These are phyloP conservation scores for Fregata magnificens DNA, from an alignment of 2,113 vertebrate genomes.

Conservation along the genomic window DNA sequence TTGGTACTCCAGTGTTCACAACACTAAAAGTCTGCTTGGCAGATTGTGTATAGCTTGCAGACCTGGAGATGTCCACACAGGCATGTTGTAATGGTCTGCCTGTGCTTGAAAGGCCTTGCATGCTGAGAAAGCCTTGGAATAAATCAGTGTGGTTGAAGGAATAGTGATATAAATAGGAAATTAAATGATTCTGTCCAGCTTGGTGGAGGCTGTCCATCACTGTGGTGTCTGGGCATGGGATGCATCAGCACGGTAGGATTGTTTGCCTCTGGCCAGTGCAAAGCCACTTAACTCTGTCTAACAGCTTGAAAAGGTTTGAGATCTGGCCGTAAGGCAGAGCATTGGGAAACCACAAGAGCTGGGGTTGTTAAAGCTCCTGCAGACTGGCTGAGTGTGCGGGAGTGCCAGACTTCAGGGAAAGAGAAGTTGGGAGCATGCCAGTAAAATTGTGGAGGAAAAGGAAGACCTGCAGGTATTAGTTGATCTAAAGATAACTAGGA, in stretches of 20 bases:
- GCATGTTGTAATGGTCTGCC: background rate
- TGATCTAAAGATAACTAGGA: background rate
- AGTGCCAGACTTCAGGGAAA: background rate
- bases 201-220: background rate
- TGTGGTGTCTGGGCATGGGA: background rate
- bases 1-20: background rate
- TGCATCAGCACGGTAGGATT: background rate
- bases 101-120: background rate
- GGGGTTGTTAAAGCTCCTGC: background rate
- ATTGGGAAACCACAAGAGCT: background rate
- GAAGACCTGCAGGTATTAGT: background rate
- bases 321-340: background rate
- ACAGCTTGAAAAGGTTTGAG: background rate
- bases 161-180: background rate
- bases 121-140: background rate
- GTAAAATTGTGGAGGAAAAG: background rate
- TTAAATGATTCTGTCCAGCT: background rate
- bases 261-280: background rate
- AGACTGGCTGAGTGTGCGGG: background rate
- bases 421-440: background rate
- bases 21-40: background rate
- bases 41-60: background rate
- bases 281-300: background rate
- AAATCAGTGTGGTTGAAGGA: background rate
- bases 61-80: background rate